Evolutionary conservation across 2,888 invertebrate genomes (phyloP), one percentile per base, ranked within the genome.

Genomic region (Andrena trimmerana): DNA sequence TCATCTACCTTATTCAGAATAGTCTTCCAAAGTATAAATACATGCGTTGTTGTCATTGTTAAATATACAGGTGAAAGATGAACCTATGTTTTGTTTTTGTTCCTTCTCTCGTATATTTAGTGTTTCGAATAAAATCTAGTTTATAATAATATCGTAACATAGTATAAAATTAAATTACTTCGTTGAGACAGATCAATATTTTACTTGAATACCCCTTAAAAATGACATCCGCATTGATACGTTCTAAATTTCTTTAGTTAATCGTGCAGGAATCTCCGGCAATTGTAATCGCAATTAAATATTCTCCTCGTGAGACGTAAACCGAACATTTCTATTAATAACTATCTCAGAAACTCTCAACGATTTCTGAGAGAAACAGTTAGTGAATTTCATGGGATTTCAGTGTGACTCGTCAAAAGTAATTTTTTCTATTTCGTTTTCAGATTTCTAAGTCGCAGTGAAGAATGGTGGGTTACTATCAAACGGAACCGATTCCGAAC

Each of bases 381-480:
- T 42, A 42, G 3, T 10, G 1, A 42, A 42, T 42, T 4, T 16
- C 16, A 42, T 16, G 42, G 16, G 16, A 42, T 42, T 42, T 16
- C 24, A 20, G 2, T 54, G 54, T 2, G 8, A 8, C 54, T 24
- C 8, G 8, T 54, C 7, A 0, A 59, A 42, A 13, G n/a, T 70
- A 59, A 70, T 67, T 70, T 27, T 33, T 31, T 7, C 16, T 20
- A 16, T 4, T 24, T 29, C 24, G 3, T 13, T 78, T 59, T 42
- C 63, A 83, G 84, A 68, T 69, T 69, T 10, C n/a, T 16, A 27
- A 27, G 10, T 31, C 4, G 6, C 13, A 59, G 7, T 16, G 20
- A 59, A 83, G 20, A 71, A 92, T 93, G 93, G 91, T 93, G 65
- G 90, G 91, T 69, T 92, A 90, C 70, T 92, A 91, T 79, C 89